A percentile compares a stretch with the other conserved stretches of the same genome.
These are phyloP conservation scores for Poecilia picta DNA, from an alignment of 2,797 vertebrate genomes.

Conservation along the genomic window DNA sequence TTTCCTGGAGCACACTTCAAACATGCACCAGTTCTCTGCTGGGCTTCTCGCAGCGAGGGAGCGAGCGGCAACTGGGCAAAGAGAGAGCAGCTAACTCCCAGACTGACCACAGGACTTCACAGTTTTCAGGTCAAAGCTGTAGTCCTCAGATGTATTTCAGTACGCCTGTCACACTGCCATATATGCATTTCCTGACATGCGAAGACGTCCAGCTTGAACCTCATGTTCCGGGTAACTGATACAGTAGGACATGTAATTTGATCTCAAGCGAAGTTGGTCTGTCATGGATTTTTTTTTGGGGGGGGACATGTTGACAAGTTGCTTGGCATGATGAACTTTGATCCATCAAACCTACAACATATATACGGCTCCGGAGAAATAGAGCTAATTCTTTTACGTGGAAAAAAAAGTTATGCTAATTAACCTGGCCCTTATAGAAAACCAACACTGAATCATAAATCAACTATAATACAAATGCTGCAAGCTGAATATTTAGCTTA, in stretches of 20 bases:
- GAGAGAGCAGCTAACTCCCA: constrained; percentile 37
- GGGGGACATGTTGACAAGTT: background rate
- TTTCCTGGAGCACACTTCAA: constrained; percentile 75
- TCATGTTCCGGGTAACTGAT: background rate
- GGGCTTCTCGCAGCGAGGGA: constrained; percentile 41
- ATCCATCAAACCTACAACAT: background rate
- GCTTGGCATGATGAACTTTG: background rate
- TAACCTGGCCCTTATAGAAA: background rate
- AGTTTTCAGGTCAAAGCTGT: constrained; percentile 57
- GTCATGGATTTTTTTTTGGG: background rate
- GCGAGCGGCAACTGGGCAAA: constrained; percentile 50
- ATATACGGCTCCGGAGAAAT: background rate
- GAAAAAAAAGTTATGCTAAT: background rate
- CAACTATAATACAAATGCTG: background rate
- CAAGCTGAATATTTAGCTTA: background rate
- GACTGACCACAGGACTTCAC: constrained; percentile 21
- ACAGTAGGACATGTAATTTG: background rate
- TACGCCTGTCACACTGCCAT: background rate
- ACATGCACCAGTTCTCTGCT: constrained; percentile 51
- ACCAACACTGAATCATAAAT: background rate
- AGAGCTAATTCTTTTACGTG: background rate
- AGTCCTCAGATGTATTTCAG: constrained; percentile 7
- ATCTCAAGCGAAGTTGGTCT: background rate
- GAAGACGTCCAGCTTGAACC: background rate
- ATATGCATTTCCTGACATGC: background rate